Evolutionary conservation across 2,888 invertebrate genomes (phyloP), one percentile per base, ranked within the genome.

Genomic region (Octodonta nipae): DNA sequence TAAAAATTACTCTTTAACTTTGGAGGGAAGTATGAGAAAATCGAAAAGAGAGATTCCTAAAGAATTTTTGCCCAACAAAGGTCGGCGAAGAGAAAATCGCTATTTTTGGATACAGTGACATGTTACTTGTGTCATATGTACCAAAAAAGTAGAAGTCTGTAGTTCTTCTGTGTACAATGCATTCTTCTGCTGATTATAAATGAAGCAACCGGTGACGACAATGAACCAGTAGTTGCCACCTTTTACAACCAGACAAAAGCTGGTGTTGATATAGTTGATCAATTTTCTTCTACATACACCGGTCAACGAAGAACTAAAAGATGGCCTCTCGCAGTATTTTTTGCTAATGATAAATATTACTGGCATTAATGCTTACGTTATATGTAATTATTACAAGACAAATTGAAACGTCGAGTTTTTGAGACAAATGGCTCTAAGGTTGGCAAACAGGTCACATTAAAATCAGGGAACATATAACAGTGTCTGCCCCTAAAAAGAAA

Each of bases 321-420:
- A n/a, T 20, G 20, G 20, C 20, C 20, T 20, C 20, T 20, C 6
- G 20, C 20, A 20, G 20, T n/a, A 7, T 20, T 20, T n/a, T 20
- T 20, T 20, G n/a, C n/a, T 6, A n/a, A 20, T 20, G 20, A 20
- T 20, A 20, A 20, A 20, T 20, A 20, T 20, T 20, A n/a, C 20
- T 20, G 20, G 20, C 20, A 20, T 20, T 20, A 20, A 20, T 7
- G 6, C 20, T 20, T 7, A 20, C 20, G 20, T 20, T 20, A 7
- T 7, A 7, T 20, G 20, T 7, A 20, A 20, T n/a, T n/a, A 20
- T n/a, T n/a, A n/a, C n/a, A n/a, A n/a, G n/a, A n/a, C n/a, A n/a
- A n/a, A n/a, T n/a, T n/a, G n/a, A n/a, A n/a, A n/a, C n/a, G n/a
- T n/a, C n/a, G n/a, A n/a, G n/a, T n/a, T n/a, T n/a, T n/a, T n/a